Evolutionary conservation across 2,888 invertebrate genomes (phyloP).

Genomic region (Rapana venosa): DNA sequence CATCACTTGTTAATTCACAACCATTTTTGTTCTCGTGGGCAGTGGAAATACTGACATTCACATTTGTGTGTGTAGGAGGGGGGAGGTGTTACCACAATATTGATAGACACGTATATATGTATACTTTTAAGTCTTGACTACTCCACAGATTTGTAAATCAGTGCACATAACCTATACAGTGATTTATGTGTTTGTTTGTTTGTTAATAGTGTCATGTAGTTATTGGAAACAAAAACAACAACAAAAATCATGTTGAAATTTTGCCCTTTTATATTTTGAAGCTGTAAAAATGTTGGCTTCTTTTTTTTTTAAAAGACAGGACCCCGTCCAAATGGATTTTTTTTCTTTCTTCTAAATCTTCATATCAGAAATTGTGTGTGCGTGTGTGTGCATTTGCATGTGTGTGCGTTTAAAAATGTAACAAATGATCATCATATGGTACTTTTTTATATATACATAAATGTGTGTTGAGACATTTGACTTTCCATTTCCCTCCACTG

Average conservation of each 20-base stretch:
- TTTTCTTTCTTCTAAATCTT: neutral
- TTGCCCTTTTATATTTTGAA: neutral
- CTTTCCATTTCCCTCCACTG: neutral
- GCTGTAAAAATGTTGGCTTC: neutral
- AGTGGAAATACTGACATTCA: too few relatives aligned
- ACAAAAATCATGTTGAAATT: neutral
- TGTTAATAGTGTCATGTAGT: too few relatives aligned
- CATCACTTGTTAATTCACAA: neutral
- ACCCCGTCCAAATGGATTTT: neutral
- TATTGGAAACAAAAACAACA: too few relatives aligned
- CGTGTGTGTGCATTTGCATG: too few relatives aligned
- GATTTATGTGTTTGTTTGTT: neutral
- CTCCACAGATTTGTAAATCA: slow-evolving; percentile 24
- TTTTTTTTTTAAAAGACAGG: neutral
- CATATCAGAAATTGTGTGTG: neutral
- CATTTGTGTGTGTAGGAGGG: too few relatives aligned
- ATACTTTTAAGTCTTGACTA: neutral
- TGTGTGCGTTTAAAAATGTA: neutral
- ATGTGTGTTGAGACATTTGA: neutral
- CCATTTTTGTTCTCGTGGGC: neutral
- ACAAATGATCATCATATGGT: neutral
- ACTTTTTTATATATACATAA: neutral
- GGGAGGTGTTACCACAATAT: neutral
- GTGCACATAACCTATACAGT: neutral
- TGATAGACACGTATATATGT: neutral